Evolutionary conservation across 2,113 vertebrate genomes (phyloP), one percentile per base, ranked within the genome.

Genomic region (Apistogramma diplotaenia): DNA sequence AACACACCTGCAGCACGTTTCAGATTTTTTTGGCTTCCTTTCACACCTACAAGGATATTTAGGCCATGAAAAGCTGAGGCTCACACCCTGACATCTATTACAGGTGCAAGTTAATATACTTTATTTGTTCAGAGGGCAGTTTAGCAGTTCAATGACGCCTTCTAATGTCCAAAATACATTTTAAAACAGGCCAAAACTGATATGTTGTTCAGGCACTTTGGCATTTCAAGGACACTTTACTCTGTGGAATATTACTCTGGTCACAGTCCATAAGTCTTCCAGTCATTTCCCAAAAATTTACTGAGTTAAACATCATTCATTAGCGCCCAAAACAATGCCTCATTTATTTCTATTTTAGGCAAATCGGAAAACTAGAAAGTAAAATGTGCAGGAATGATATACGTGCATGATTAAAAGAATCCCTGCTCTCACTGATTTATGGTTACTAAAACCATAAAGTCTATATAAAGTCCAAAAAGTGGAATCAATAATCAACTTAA

Each of bases 1-100:
- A 93, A 92, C 91, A 90, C 78, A 94, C 83, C 89, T 93, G 84
- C 82, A 90, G 62, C 74, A 60, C 4, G 60, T n/a, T 40, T 53
- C 31, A 27, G 8, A 11, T 61, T 55, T 75, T 35, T 51, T 16
- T 77, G 4, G 88, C 72, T 81, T 89, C 11, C 21, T 87, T 88
- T 59, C 49, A 65, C 11, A 70, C 10, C 5, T 33, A 21, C 53
- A 8, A 23, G 51, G 31, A 46, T 58, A 49, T 56, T 46, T 31
- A n/a, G 58, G 18, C 8, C 25, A 51, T 11, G 12, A 31, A 51
- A 49, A 70, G 43, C 65, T 3, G 49, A 51, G n/a, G 43, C 25
- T 27, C 65, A 70, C 43, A 70, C 43, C 12, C 43, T n/a, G 56
- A 35, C 6, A 53, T 37, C 6, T 0, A 25, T 21, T 23, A n/a